These are phyloP conservation scores for Gnatocerus cornutus DNA, from an alignment of 2,888 invertebrate species.

Conservation along the genomic window DNA sequence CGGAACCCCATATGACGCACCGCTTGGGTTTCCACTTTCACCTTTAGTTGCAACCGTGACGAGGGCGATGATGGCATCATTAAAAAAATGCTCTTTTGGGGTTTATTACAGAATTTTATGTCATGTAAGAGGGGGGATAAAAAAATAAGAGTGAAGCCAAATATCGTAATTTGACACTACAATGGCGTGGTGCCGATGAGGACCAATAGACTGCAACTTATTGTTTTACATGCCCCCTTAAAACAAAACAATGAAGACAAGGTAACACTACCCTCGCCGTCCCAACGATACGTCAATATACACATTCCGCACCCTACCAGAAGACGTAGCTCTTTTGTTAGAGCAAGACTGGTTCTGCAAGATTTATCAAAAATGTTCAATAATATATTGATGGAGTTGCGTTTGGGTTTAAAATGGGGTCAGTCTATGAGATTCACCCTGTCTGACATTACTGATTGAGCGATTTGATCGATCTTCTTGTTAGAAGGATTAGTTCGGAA, in stretches of 20 bases:
- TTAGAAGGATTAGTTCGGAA: conserved; percentile 36
- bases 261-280: conserved; percentile 31
- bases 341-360: conserved; percentile 1
- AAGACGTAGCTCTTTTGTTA: conserved; percentile 17
- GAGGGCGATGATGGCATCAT: conserved; percentile 20
- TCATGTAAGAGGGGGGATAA: background rate
- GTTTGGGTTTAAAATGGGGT: conserved; percentile 30
- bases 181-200: conserved; percentile 36
- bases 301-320: conserved; percentile 16
- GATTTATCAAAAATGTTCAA: conserved; percentile 29
- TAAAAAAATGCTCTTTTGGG: conserved; percentile 18
- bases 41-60: conserved; percentile 4
- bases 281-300: conserved; percentile 22
- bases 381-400: conserved; percentile 20
- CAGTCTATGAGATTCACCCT: conserved; percentile 37
- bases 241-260: conserved; percentile 35
- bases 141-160: conserved; percentile 30
- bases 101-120: conserved; percentile 20
- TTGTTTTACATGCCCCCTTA: conserved; percentile 42
- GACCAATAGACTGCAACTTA: conserved; percentile 42
- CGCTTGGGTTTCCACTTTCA: conserved; percentile 37
- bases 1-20: conserved; percentile 31
- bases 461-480: conserved; percentile 40
- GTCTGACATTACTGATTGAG: conserved; percentile 34
- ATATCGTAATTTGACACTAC: conserved; percentile 34